These are phyloP conservation scores for Agrilus mali DNA, from an alignment of 2,888 invertebrate species.

Conservation along the genomic window DNA sequence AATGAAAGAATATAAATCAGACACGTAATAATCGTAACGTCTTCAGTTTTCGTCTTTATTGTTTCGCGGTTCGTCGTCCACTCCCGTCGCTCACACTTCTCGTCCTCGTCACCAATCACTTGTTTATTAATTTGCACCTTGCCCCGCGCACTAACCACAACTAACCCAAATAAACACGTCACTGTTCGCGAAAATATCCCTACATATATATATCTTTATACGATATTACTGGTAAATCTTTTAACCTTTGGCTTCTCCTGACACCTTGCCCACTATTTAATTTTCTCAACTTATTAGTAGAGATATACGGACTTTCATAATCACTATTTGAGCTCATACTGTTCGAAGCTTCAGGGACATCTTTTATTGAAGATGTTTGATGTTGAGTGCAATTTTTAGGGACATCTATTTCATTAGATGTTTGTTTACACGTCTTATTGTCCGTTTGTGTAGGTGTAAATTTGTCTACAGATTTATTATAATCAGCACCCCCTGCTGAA, in stretches of 20 bases:
- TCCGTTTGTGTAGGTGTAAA: neutral
- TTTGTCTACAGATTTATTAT: neutral
- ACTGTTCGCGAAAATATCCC: too few relatives aligned
- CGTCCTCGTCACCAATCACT: too few relatives aligned
- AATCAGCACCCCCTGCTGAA: neutral
- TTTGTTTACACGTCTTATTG: conserved; percentile 2
- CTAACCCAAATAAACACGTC: too few relatives aligned
- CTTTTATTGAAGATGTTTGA: neutral
- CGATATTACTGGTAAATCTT: neutral
- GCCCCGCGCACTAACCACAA: too few relatives aligned
- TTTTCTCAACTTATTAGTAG: neutral
- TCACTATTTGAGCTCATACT: neutral
- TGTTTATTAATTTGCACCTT: too few relatives aligned
- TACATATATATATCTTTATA: neutral
- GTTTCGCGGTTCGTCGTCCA: too few relatives aligned
- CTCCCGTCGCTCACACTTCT: too few relatives aligned
- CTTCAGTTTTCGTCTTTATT: too few relatives aligned
- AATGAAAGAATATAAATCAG: too few relatives aligned
- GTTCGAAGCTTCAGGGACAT: neutral
- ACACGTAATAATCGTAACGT: too few relatives aligned
- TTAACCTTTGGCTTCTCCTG: neutral
- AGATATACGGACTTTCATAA: conserved; percentile 2
- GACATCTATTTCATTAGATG: neutral
- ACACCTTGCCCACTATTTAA: too few relatives aligned
- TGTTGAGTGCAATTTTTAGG: neutral